phyloP scores from a whole-genome alignment of 2,113 vertebrate genomes.

The Vanacampus margaritifer region DNA sequence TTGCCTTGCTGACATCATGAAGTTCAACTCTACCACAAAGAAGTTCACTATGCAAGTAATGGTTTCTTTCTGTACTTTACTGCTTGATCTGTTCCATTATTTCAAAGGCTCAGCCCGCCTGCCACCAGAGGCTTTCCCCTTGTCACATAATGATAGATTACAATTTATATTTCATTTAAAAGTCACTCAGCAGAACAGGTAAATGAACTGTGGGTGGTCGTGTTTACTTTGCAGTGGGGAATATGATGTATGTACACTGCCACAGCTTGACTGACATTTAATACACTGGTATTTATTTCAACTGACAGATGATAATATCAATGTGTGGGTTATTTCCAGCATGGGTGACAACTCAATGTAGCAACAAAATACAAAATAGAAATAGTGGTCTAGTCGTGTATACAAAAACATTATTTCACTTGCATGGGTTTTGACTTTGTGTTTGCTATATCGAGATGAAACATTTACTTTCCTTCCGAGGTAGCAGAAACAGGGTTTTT shows the following conservation, averaged over 20 bases:
- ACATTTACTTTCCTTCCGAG: background rate
- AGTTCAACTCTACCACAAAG: slow-evolving; percentile 27
- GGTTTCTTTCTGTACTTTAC: slow-evolving; percentile 22
- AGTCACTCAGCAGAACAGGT: slow-evolving; percentile 31
- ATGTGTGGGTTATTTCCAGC: slow-evolving; percentile 17
- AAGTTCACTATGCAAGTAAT: slow-evolving; percentile 20
- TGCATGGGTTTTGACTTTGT: slow-evolving; percentile 1
- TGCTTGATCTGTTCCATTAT: slow-evolving; percentile 43
- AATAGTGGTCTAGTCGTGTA: background rate
- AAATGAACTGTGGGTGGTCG: slow-evolving; percentile 46
- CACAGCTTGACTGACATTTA: slow-evolving; percentile 56
- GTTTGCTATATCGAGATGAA: background rate
- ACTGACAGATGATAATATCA: slow-evolving; percentile 39
- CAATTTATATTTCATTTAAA: slow-evolving; percentile 46
- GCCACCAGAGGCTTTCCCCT: slow-evolving; percentile 42
- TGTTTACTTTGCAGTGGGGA: slow-evolving; percentile 27
- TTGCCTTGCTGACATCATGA: slow-evolving; percentile 13
- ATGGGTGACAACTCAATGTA: slow-evolving; percentile 14
- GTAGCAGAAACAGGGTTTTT: too few species aligned
- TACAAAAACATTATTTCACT: slow-evolving; percentile 2
- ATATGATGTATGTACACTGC: slow-evolving; percentile 31
- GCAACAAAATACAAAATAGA: slow-evolving; percentile 3
- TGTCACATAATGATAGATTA: slow-evolving; percentile 46
- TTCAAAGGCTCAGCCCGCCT: slow-evolving; percentile 38
- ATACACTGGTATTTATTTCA: slow-evolving; percentile 39